Conservation (phyloP, 2,797 vertebrate genomes). For the Carcharodon carcharias region DNA sequence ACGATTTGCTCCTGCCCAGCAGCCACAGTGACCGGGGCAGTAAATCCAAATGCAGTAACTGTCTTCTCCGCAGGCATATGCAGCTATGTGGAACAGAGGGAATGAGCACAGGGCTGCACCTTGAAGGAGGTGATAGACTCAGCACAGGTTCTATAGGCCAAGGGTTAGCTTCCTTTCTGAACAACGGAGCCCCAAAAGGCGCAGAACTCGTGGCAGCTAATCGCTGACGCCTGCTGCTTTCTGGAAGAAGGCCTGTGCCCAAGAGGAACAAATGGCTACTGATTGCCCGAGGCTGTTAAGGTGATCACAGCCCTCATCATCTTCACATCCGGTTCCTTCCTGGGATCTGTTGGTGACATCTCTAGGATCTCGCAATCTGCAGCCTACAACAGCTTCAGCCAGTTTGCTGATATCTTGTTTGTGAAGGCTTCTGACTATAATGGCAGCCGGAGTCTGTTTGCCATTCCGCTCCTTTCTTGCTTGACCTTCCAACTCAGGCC, state of each 20-base stretch:
- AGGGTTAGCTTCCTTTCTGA: neutral
- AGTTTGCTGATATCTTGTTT: too few species aligned
- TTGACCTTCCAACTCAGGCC: too few species aligned
- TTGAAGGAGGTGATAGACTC: neutral
- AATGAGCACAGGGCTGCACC: neutral
- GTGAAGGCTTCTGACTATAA: too few species aligned
- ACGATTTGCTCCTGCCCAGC: neutral
- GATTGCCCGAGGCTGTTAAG: neutral
- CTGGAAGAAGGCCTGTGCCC: too few species aligned
- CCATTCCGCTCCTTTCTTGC: too few species aligned
- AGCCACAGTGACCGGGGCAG: neutral
- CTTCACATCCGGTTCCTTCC: too few species aligned
- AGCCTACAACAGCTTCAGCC: too few species aligned
- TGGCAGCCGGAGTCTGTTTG: too few species aligned
- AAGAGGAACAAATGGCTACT: neutral
- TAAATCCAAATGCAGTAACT: neutral
- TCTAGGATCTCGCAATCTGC: too few species aligned
- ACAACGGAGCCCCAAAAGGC: neutral
- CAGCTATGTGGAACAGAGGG: neutral
- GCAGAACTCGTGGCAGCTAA: neutral
- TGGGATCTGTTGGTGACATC: too few species aligned
- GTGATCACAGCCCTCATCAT: neutral
- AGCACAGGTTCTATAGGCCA: neutral
- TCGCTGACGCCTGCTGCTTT: too few species aligned
- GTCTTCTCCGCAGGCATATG: too few species aligned